Evolutionary conservation across 1,140 invertebrate genomes (phyloP), one percentile per base, ranked within the genome.

Genomic region (Notospermus geniculatus): DNA sequence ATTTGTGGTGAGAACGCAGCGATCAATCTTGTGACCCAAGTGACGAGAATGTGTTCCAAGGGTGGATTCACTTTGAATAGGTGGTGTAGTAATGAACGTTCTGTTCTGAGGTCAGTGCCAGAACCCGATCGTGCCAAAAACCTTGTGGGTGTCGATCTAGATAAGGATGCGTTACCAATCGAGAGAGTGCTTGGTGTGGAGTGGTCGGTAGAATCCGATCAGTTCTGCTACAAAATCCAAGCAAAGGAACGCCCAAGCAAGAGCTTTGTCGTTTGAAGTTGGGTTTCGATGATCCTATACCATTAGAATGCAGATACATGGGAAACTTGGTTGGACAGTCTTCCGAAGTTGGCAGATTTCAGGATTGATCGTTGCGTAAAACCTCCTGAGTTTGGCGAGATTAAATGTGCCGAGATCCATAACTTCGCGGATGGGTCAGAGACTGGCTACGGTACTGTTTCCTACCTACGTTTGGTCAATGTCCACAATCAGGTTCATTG

Each of bases 231-330:
- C n/a, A n/a, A n/a, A n/a, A n/a, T n/a, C n/a, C n/a, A n/a, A n/a
- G n/a, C n/a, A n/a, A 53, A 15, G 19, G 46, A 27, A 62, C 62
- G 23, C 54, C 64, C 17, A 39, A 64, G 1, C 57, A 67, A 43
- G 27, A 64, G 17, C 1, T 64, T 19, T 63, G 58, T 46, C 19
- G 52, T 5, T 22, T 17, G 11, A 9, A 60, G n/a, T 1, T 54
- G 0, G 57, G 19, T 28, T 67, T 62, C 62, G 65, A 67, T 54
- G 65, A 64, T 28, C 28, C 45, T 1, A 15, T 67, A n/a, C 46
- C 52, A 28, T 53, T 36, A 11, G 22, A 39, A 0, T 7, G 46
- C 1, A 7, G 2, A 15, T 22, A 1, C 1, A 25, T 68, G 66
- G 63, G 15, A 43, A 11, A 11, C 60, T 2, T 63, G 54, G 57